Conservation (phyloP, 2,797 vertebrate species). For the Pterois miles region DNA sequence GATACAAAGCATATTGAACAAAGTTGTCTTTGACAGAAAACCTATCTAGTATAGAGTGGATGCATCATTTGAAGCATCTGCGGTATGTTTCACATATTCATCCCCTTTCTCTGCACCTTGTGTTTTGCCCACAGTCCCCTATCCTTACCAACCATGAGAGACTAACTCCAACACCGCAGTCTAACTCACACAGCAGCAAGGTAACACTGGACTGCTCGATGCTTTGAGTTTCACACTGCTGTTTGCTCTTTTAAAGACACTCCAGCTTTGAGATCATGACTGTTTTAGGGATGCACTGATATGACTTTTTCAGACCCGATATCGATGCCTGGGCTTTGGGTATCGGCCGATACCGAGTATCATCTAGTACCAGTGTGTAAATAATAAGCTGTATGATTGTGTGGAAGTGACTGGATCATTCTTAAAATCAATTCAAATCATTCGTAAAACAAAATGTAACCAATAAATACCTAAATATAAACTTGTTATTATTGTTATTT, state of each 20-base stretch:
- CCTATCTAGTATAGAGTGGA: background rate
- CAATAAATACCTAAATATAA: too few species aligned
- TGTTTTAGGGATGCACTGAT: too few species aligned
- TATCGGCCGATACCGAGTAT: too few species aligned
- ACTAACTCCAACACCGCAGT: constrained; percentile 37
- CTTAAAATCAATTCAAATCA: too few species aligned
- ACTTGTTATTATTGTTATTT: too few species aligned
- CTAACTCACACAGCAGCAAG: constrained; percentile 68
- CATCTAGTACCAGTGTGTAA: too few species aligned
- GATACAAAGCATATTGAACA: constrained; percentile 20
- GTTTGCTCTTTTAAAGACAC: background rate
- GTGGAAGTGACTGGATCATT: too few species aligned
- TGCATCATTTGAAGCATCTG: constrained; percentile 11
- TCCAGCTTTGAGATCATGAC: background rate
- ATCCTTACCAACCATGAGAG: constrained; percentile 60
- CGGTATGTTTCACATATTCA: constrained; percentile 2
- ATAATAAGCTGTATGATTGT: too few species aligned
- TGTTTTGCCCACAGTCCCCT: constrained; percentile 63
- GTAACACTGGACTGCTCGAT: constrained; percentile 41
- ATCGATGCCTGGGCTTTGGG: too few species aligned
- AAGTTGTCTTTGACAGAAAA: constrained; percentile 10
- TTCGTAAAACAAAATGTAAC: too few species aligned
- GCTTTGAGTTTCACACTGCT: background rate
- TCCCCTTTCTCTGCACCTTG: constrained; percentile 38
- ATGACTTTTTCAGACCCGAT: rapidly evolving